Conservation (phyloP, 2,797 vertebrate genomes). For the Margarornis squamiger region DNA sequence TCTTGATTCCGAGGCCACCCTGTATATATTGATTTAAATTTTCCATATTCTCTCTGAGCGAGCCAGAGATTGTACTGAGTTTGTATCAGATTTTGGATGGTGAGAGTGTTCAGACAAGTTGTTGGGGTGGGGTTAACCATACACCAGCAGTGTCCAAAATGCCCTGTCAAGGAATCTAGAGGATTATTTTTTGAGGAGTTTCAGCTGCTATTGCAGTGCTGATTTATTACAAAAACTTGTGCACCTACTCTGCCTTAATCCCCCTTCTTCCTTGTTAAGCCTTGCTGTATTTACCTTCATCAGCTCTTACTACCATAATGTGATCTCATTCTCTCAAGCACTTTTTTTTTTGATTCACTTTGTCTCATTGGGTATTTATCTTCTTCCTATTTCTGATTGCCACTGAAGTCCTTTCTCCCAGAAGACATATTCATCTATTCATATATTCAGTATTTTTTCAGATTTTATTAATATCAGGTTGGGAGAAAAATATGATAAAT, state of each 20-base stretch:
- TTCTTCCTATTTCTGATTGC: slow-evolving; percentile 16
- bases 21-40: not conserved
- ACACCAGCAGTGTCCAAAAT: not conserved
- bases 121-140: not conserved
- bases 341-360: not conserved
- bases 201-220: not conserved
- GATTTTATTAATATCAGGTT: not conserved
- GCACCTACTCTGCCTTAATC: not conserved
- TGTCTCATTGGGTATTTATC: not conserved
- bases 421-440: not conserved
- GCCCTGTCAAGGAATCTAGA: not conserved
- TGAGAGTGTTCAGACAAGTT: not conserved
- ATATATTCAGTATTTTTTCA: not conserved
- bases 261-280: not conserved
- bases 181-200: not conserved
- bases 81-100: not conserved
- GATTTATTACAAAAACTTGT: not conserved
- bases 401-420: not conserved
- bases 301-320: not conserved
- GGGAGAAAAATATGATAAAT: not conserved
- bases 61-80: not conserved
- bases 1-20: not conserved
- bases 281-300: not conserved
- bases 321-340: not conserved
- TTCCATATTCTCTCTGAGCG: not conserved